Evolutionary conservation across 2,888 invertebrate species (phyloP).

Genomic region (Tetheella fluctuosa): DNA sequence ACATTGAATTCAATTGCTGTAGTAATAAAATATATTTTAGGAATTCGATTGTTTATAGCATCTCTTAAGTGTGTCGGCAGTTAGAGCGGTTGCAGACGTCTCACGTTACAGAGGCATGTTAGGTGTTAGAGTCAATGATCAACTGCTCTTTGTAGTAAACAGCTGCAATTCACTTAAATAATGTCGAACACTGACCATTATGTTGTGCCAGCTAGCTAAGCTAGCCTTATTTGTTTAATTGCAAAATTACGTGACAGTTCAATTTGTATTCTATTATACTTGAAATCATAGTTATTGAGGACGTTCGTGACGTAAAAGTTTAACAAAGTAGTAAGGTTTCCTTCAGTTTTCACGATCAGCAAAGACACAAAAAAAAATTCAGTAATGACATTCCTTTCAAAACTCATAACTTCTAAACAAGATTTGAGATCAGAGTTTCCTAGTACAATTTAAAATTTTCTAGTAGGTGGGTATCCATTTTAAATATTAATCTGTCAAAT

Average conservation of each 20-base stretch:
- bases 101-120: conserved; percentile 69
- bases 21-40: conserved; percentile 76
- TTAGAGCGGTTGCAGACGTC: conserved; percentile 67
- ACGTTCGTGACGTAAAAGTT: no score
- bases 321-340: neutral
- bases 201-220: conserved; percentile 30
- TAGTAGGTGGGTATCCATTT: neutral
- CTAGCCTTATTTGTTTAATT: conserved; percentile 26
- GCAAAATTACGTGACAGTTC: conserved; percentile 27
- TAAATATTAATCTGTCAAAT: neutral
- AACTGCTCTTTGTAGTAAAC: conserved; percentile 59
- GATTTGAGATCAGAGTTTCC: neutral
- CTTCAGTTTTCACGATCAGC: neutral
- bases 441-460: neutral
- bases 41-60: conserved; percentile 70
- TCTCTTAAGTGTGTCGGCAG: conserved; percentile 64
- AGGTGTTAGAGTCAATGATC: conserved; percentile 64
- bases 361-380: neutral
- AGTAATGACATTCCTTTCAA: neutral
- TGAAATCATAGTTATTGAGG: conserved; percentile 4
- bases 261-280: conserved; percentile 3
- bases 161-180: conserved; percentile 38
- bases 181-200: conserved; percentile 31
- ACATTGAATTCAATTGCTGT: conserved; percentile 76
- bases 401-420: neutral